phyloP scores from a whole-genome alignment of 2,888 invertebrate genomes.

The Ormyrus nitidulus region DNA sequence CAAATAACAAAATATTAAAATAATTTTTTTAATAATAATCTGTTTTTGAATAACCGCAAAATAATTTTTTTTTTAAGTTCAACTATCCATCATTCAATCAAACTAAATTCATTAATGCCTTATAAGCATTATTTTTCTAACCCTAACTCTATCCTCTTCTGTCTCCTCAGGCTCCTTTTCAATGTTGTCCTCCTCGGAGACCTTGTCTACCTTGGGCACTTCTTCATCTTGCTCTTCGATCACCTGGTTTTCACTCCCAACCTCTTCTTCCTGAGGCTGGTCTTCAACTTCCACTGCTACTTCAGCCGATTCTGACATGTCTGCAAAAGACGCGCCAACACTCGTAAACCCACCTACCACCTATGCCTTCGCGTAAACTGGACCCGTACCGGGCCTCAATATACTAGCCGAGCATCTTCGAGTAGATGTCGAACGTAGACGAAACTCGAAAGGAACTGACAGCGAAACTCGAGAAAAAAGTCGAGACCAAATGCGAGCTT shows the following conservation, averaged over 20 bases:
- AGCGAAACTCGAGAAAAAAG: too few relatives aligned
- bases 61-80: too few relatives aligned
- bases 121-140: too few relatives aligned
- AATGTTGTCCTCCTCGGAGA: background rate
- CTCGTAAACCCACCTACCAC: slow-evolving; percentile 9
- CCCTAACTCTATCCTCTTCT: background rate
- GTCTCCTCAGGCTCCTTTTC: background rate
- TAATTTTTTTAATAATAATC: too few relatives aligned
- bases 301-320: slow-evolving; percentile 45
- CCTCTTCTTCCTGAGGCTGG: background rate
- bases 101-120: too few relatives aligned
- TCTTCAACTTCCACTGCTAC: slow-evolving; percentile 20
- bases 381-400: too few relatives aligned
- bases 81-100: too few relatives aligned
- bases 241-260: background rate
- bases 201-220: background rate
- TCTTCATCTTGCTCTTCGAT: background rate
- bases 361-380: background rate
- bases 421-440: background rate
- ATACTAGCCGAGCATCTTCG: too few relatives aligned
- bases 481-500: background rate
- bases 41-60: too few relatives aligned
- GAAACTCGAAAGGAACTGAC: too few relatives aligned
- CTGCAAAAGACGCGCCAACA: background rate
- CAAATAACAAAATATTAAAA: too few relatives aligned